These are phyloP conservation scores for Cephus spinipes DNA, from an alignment of 2,888 invertebrate genomes.

Conservation along the genomic window DNA sequence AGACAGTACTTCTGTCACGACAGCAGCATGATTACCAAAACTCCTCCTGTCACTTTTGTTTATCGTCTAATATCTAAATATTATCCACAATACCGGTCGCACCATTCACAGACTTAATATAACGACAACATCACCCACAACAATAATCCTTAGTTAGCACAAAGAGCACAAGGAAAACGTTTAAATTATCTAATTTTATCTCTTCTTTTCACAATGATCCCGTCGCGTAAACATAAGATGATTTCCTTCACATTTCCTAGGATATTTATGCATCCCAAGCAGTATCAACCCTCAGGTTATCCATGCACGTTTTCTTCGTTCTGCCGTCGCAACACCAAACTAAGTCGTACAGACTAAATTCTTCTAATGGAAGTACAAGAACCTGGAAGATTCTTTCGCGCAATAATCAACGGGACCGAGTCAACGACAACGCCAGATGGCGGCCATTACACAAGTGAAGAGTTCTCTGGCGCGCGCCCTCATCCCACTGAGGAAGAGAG, in stretches of 20 bases:
- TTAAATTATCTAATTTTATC: slow-evolving; percentile 16
- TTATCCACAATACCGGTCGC: neutral
- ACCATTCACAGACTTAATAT: neutral
- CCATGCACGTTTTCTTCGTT: neutral
- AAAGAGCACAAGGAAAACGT: slow-evolving; percentile 4
- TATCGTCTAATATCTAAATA: slow-evolving; percentile 34
- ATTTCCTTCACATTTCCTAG: slow-evolving; percentile 4
- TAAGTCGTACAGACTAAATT: neutral
- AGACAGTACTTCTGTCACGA: slow-evolving; percentile 12
- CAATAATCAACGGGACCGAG: slow-evolving; percentile 25
- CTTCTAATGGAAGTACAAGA: neutral
- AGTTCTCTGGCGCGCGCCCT: neutral
- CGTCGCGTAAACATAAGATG: slow-evolving; percentile 37
- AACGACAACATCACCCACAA: neutral
- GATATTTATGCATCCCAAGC: neutral
- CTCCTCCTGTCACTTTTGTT: slow-evolving; percentile 55
- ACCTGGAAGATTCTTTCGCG: neutral
- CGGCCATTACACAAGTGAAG: slow-evolving; percentile 63
- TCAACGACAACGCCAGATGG: slow-evolving; percentile 62
- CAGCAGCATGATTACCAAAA: slow-evolving; percentile 31
- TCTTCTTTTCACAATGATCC: slow-evolving; percentile 27
- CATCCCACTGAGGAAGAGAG: neutral
- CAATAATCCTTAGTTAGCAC: neutral
- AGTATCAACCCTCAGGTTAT: neutral
- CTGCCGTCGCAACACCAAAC: neutral